A percentile compares a stretch with the other conserved stretches of the same genome.
phyloP scores from a whole-genome alignment of 2,113 vertebrate species.

The Trinectes maculatus region DNA sequence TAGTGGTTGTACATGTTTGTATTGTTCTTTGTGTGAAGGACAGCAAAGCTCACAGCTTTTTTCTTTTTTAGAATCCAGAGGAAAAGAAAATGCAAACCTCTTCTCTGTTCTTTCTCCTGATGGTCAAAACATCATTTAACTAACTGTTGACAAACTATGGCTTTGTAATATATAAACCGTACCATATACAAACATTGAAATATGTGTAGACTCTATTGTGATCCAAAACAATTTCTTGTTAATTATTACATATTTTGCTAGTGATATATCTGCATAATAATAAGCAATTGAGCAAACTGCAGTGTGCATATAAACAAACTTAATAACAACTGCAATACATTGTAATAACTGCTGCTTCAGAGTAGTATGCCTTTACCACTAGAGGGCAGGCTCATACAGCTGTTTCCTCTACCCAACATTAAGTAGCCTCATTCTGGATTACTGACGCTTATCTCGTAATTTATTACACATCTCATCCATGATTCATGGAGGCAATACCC shows the following conservation, averaged over 20 bases:
- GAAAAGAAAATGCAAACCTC: too few relatives aligned
- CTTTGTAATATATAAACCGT: too few relatives aligned
- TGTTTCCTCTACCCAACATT: background rate
- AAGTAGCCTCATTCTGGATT: conserved; percentile 13
- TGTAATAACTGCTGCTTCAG: background rate
- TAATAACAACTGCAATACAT: too few relatives aligned
- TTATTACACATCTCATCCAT: conserved; percentile 67
- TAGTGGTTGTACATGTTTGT: conserved; percentile 29
- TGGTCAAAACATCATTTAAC: too few relatives aligned
- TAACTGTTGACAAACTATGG: too few relatives aligned
- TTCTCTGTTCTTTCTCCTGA: too few relatives aligned
- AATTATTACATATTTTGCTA: background rate
- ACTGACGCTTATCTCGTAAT: conserved; percentile 46
- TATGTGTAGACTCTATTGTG: background rate
- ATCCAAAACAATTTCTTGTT: background rate
- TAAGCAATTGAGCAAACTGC: too few relatives aligned
- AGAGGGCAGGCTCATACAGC: conserved; percentile 62
- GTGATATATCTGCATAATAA: background rate
- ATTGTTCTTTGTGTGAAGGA: conserved; percentile 19
- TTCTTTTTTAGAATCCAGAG: too few relatives aligned
- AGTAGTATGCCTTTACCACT: conserved; percentile 33
- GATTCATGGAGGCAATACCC: conserved; percentile 37
- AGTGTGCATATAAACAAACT: too few relatives aligned
- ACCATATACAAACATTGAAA: too few relatives aligned
- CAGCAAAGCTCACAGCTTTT: too few relatives aligned